A percentile compares a stretch with the other conserved stretches of the same genome.
phyloP scores from a whole-genome alignment of 2,113 vertebrate genomes.

The Salvelinus namaycush region DNA sequence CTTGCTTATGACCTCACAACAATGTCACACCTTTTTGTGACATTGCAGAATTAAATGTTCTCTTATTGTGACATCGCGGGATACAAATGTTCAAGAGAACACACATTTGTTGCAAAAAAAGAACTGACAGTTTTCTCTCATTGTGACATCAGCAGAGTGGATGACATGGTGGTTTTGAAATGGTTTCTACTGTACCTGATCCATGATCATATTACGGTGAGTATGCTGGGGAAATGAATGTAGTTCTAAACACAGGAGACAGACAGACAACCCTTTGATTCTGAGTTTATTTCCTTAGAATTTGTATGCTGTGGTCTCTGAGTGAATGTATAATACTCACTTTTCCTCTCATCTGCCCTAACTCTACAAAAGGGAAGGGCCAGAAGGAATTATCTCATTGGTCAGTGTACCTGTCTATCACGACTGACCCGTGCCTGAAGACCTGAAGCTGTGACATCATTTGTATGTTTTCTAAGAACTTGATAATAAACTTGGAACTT shows the following conservation, averaged over 20 bases:
- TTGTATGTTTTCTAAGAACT: conserved; percentile 80
- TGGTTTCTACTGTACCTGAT: neutral
- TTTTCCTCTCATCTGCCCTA: conserved; percentile 27
- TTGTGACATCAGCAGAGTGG: neutral
- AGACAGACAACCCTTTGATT: neutral
- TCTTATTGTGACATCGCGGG: too few relatives aligned
- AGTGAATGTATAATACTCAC: conserved; percentile 24
- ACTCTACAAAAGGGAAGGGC: conserved; percentile 55
- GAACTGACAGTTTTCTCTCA: too few relatives aligned
- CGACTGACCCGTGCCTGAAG: conserved; percentile 80
- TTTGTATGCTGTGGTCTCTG: neutral
- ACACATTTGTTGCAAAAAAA: too few relatives aligned
- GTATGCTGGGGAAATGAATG: conserved; percentile 59
- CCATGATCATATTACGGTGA: neutral
- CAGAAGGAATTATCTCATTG: conserved; percentile 53
- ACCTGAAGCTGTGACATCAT: conserved; percentile 83
- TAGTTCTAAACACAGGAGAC: conserved; percentile 58
- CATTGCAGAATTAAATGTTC: neutral
- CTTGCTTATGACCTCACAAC: neutral
- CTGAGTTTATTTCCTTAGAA: neutral
- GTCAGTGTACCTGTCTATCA: conserved; percentile 57
- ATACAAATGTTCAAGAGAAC: too few relatives aligned
- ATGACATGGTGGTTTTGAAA: neutral
- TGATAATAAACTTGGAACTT: conserved; percentile 77
- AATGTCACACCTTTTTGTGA: neutral